Conservation (phyloP, 1,140 invertebrate species). For the Hypothenemus hampei region DNA sequence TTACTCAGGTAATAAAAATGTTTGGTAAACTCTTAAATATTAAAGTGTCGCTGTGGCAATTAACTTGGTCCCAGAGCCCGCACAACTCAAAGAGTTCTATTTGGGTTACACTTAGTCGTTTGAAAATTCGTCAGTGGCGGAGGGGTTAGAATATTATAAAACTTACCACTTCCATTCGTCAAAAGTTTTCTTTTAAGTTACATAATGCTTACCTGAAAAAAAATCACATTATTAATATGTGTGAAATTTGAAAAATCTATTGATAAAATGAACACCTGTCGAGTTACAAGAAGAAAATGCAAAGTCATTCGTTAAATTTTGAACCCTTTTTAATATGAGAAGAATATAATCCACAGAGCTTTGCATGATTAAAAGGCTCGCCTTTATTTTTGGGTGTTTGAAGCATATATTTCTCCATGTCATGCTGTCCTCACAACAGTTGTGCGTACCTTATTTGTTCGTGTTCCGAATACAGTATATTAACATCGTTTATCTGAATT, state of each 20-base stretch:
- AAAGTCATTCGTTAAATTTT: constrained; percentile 7
- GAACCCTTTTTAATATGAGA: constrained; percentile 10
- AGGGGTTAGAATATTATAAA: too few relatives aligned
- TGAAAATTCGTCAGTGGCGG: neutral
- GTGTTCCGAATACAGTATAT: neutral
- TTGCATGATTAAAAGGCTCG: constrained; percentile 14
- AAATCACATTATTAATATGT: too few relatives aligned
- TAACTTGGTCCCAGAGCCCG: constrained; percentile 9
- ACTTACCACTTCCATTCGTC: too few relatives aligned
- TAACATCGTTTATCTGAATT: too few relatives aligned
- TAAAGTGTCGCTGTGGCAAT: constrained; percentile 9
- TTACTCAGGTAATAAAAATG: constrained; percentile 9
- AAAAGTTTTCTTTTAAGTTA: too few relatives aligned
- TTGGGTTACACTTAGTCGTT: neutral
- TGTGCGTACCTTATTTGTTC: constrained; percentile 2
- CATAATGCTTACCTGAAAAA: too few relatives aligned
- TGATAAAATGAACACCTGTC: constrained; percentile 6
- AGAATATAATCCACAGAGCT: constrained; percentile 11
- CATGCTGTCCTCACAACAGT: constrained; percentile 6
- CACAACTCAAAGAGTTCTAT: constrained; percentile 11
- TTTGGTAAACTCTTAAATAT: constrained; percentile 15
- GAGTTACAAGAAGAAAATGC: constrained; percentile 2
- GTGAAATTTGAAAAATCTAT: too few relatives aligned
- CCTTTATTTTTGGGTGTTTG: constrained; percentile 13
- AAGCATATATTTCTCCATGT: constrained; percentile 12